These are phyloP conservation scores for Salminus brasiliensis DNA, from an alignment of 2,113 vertebrate genomes.

Conservation along the genomic window DNA sequence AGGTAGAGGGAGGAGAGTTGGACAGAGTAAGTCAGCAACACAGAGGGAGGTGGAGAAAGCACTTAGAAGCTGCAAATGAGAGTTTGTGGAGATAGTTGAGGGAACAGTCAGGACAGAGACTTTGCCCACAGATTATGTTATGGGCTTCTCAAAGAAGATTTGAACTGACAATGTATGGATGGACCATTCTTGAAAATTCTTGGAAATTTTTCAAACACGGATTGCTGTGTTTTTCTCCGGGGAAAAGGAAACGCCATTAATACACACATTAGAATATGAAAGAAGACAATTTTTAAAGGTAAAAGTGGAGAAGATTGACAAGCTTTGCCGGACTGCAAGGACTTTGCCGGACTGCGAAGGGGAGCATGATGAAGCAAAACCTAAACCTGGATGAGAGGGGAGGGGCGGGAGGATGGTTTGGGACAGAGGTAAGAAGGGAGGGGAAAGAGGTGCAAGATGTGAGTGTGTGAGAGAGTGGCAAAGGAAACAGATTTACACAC, in stretches of 20 bases:
- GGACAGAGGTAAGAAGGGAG: neutral
- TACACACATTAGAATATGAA: neutral
- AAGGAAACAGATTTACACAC: neutral
- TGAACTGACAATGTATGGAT: neutral
- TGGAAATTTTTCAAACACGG: neutral
- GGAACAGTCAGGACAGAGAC: neutral
- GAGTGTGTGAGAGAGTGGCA: too few species aligned
- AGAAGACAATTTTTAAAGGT: neutral
- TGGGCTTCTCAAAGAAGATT: neutral
- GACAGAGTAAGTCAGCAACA: neutral
- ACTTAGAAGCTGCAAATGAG: neutral
- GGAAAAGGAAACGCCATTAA: neutral
- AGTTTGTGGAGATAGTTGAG: neutral
- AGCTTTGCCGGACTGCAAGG: neutral
- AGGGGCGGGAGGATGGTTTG: too few species aligned
- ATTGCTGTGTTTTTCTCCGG: neutral
- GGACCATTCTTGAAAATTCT: neutral
- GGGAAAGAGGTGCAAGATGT: neutral
- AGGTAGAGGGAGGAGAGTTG: neutral
- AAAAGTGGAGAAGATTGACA: neutral
- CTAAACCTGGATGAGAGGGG: neutral
- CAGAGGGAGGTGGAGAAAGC: neutral
- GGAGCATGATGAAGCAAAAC: neutral
- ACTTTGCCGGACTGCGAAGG: too few species aligned
- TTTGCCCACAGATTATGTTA: neutral